Evolutionary conservation across 2,888 invertebrate genomes (phyloP), one percentile per base, ranked within the genome.

Genomic region (Himalopsyche tibetana): DNA sequence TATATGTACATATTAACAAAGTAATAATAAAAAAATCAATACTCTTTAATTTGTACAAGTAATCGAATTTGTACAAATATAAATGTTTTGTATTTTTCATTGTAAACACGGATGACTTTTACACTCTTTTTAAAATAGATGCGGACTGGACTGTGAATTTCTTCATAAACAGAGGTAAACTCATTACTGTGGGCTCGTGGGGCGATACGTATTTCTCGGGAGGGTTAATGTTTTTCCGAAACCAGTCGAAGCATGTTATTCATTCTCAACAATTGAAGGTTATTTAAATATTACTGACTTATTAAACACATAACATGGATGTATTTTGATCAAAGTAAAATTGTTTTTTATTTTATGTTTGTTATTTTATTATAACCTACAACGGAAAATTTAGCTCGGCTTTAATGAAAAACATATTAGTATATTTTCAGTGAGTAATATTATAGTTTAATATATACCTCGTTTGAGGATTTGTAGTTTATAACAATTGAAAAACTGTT

Each of bases 101-200:
- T 8, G 45, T 8, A 45, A 11, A 11, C 9, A 45, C 8, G 45
- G 9, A 56, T 56, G 56, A n/a, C 2, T n/a, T 56, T 56, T 45
- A 2, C 45, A 45, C 11, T 45, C 45, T 45, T 45, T 45, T 45
- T 9, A 19, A 19, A 63, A 63, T 6, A n/a, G 8, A 63, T 28
- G 36, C 11, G 15, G 9, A 74, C 74, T 12, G 36, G 19, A 69
- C 28, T 28, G 74, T 15, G 36, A 74, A 38, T 38, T 74, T 74
- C 74, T 15, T 15, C 28, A 38, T 12, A 74, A 74, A 74, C 74
- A 74, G 74, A 74, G 38, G 38, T 74, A 74, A 74, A 74, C 11
- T 74, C 38, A 74, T 74, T 38, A 38, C 74, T 12, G 15, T 74
- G 38, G 74, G 74, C 38, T 74, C 74, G 74, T 74, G 74, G 38